phyloP scores from a whole-genome alignment of 2,888 invertebrate genomes.

The Apantesis nais region DNA sequence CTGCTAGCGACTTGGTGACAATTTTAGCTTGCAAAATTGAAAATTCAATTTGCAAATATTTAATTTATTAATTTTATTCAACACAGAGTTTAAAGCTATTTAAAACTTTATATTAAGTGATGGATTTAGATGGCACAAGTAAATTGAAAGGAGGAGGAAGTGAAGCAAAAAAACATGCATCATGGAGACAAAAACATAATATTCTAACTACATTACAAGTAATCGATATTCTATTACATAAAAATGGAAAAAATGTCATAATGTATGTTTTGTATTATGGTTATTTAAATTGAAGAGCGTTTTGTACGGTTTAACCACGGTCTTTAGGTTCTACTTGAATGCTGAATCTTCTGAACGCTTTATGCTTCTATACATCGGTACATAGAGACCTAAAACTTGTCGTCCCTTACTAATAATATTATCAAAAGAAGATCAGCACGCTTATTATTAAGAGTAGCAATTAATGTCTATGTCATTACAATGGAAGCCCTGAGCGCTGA shows the following conservation, averaged over 20 bases:
- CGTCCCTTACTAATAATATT: slow-evolving; percentile 3
- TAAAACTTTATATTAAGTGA: slow-evolving; percentile 26
- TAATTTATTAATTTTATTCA: neutral
- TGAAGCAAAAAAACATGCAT: slow-evolving; percentile 52
- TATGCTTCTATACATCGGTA: neutral
- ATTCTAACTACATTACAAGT: slow-evolving; percentile 31
- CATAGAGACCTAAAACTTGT: neutral
- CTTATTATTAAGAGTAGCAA: neutral
- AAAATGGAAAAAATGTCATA: slow-evolving; percentile 27
- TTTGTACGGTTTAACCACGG: slow-evolving; percentile 18
- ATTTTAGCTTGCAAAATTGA: neutral
- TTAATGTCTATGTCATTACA: slow-evolving; percentile 20
- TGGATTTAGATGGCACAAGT: slow-evolving; percentile 34
- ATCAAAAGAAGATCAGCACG: neutral
- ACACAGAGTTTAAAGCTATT: slow-evolving; percentile 7
- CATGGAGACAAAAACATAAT: slow-evolving; percentile 30
- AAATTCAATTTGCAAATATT: neutral
- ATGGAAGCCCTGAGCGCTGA: slow-evolving; percentile 13
- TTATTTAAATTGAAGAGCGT: slow-evolving; percentile 4
- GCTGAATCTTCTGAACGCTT: slow-evolving; percentile 18
- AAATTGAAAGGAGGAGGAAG: slow-evolving; percentile 25
- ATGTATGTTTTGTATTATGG: slow-evolving; percentile 17
- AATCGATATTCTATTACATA: slow-evolving; percentile 19
- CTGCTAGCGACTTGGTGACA: slow-evolving; percentile 7
- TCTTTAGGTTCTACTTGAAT: slow-evolving; percentile 12